phyloP scores from a whole-genome alignment of 2,888 invertebrate genomes.

The Lacanobia wlatinum region DNA sequence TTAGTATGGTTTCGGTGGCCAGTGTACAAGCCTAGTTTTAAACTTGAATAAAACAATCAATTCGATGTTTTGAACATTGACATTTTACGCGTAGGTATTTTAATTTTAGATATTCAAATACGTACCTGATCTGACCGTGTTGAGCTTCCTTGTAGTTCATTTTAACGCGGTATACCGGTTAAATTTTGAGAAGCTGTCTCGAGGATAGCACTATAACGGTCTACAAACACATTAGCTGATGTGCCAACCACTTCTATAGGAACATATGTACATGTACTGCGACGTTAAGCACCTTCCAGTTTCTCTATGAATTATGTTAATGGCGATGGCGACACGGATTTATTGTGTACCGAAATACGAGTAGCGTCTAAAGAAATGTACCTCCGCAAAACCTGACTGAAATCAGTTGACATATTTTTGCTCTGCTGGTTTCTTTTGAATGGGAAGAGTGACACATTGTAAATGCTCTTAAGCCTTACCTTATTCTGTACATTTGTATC shows the following conservation, averaged over 20 bases:
- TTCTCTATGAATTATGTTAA: slow-evolving; percentile 6
- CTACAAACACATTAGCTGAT: slow-evolving; percentile 19
- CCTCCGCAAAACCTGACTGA: slow-evolving; percentile 3
- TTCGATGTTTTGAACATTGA: no score
- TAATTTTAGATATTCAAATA: no score
- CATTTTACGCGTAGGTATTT: no score
- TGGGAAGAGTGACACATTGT: slow-evolving; percentile 21
- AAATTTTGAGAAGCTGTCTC: background rate
- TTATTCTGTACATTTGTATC: slow-evolving; percentile 16
- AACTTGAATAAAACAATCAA: no score
- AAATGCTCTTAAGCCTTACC: slow-evolving; percentile 21
- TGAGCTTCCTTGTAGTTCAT: background rate
- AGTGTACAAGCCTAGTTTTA: no score
- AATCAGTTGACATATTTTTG: slow-evolving; percentile 31
- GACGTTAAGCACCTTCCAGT: background rate
- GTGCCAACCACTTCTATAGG: slow-evolving; percentile 2
- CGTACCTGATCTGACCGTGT: background rate
- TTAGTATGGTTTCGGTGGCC: no score
- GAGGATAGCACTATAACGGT: background rate
- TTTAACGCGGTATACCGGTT: background rate
- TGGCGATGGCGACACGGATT: background rate
- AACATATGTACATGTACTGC: slow-evolving; percentile 4
- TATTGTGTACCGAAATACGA: background rate
- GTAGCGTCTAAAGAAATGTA: slow-evolving; percentile 15
- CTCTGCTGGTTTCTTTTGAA: slow-evolving; percentile 3